These are phyloP conservation scores for Hippocampus zosterae DNA, from an alignment of 2,113 vertebrate genomes.

Conservation along the genomic window DNA sequence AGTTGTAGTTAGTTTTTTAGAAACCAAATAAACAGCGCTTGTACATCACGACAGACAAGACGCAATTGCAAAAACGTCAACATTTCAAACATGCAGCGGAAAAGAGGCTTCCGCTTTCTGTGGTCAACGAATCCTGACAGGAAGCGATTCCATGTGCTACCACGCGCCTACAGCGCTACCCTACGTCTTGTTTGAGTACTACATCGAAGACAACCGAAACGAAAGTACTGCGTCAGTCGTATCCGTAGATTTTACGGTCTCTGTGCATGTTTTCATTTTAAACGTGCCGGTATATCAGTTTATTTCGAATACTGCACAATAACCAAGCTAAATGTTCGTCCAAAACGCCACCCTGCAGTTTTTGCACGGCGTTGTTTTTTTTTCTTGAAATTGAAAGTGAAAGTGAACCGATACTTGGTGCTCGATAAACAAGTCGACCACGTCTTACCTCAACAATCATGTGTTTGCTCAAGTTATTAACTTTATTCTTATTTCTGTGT, in stretches of 20 bases:
- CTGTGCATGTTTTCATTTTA: background rate
- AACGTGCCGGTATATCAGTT: background rate
- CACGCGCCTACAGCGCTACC: constrained; percentile 11
- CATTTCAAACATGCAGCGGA: constrained; percentile 2
- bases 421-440: background rate
- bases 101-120: constrained; percentile 34
- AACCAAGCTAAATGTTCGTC: background rate
- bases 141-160: background rate
- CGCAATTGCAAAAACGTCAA: background rate
- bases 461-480: constrained; percentile 23
- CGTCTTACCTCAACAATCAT: constrained; percentile 15
- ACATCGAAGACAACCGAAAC: background rate
- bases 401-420: constrained; percentile 26
- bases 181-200: background rate
- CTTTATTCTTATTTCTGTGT: constrained; percentile 16
- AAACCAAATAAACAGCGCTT: accelerated
- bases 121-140: constrained; percentile 2
- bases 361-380: background rate
- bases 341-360: background rate
- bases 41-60: background rate
- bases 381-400: constrained; percentile 65
- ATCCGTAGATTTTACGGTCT: background rate
- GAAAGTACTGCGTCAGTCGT: background rate
- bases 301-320: background rate
- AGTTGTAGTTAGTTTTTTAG: background rate